These are phyloP conservation scores for Ictalurus punctatus DNA, from an alignment of 2,113 vertebrate genomes.

Conservation along the genomic window DNA sequence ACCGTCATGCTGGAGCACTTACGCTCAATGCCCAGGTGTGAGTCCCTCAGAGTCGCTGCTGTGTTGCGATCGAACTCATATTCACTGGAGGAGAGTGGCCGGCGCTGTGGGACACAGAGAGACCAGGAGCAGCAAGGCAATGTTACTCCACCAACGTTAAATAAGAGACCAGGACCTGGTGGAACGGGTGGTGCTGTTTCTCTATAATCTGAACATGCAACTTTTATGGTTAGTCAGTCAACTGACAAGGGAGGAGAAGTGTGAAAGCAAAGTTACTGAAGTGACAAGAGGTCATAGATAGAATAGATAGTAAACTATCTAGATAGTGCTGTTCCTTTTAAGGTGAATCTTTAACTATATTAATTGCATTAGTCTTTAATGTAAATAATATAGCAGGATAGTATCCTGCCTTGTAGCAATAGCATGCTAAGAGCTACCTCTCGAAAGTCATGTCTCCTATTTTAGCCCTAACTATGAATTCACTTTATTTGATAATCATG, in stretches of 20 bases:
- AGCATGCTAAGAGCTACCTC: not conserved
- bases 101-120: slow-evolving; percentile 68
- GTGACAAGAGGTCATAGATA: not conserved
- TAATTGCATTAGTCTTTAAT: not conserved
- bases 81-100: slow-evolving; percentile 68
- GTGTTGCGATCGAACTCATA: slow-evolving; percentile 85
- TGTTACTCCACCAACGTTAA: slow-evolving; percentile 13
- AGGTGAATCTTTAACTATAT: not conserved
- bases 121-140: slow-evolving; percentile 22
- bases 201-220: not conserved
- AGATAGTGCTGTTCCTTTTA: not conserved
- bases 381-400: not conserved
- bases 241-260: not conserved
- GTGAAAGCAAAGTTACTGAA: not conserved
- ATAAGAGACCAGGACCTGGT: not conserved
- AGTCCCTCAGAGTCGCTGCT: slow-evolving; percentile 82
- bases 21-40: slow-evolving; percentile 88
- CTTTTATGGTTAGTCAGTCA: not conserved
- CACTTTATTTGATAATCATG: not conserved
- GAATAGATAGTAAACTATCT: not conserved
- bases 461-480: not conserved
- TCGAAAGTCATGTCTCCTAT: not conserved
- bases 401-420: not conserved
- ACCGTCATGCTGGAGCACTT: slow-evolving; percentile 96
- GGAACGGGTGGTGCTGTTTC: not conserved